Evolutionary conservation across 2,113 vertebrate genomes (phyloP), one percentile per base, ranked within the genome.

Genomic region (Vireo altiloquus): DNA sequence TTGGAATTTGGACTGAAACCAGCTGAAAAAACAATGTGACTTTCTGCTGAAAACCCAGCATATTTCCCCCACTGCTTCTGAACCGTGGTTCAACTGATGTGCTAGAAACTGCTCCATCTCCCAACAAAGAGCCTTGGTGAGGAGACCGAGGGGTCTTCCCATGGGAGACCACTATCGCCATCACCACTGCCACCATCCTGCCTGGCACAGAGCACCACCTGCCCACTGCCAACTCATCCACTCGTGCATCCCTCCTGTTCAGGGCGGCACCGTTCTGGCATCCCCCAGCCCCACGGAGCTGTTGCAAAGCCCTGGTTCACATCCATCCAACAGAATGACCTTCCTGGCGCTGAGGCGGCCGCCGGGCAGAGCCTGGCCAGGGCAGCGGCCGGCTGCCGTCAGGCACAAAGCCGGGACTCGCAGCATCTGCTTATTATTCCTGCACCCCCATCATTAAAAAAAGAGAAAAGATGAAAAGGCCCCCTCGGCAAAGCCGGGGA

Each of bases 361-460:
- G 49, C 71, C 76, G 37, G 5, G 70, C 61, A 49, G 22, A 72
- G 82, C 39, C 47, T 0, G 35, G 78, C 63, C 44, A 3, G 71
- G 0, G 25, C 17, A 77, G 88, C 1, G 2, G 33, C 71, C 0
- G 33, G 76, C 90, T 57, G 87, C 93, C 17, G 2, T 1, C 8
- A 92, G 92, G 85, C 92, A 95, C 89, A 94, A 95, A 95, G 95
- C 65, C 0, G 6, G 81, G 70, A 91, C 44, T 71, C 17, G 42
- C 84, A 10, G 78, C 46, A 13, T 84, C 87, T 59, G 10, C 92
- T 96, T 56, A 82, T 89, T 95, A 92, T 96, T 95, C 91, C 95
- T 94, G 87, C 83, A 54, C 77, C 71, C 79, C 82, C 76, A 40
- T 47, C 90, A 28, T 50, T 78, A 69, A 92, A 74, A 70, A 69